phyloP scores from a whole-genome alignment of 1,140 invertebrate genomes.

The Prorops nasuta region DNA sequence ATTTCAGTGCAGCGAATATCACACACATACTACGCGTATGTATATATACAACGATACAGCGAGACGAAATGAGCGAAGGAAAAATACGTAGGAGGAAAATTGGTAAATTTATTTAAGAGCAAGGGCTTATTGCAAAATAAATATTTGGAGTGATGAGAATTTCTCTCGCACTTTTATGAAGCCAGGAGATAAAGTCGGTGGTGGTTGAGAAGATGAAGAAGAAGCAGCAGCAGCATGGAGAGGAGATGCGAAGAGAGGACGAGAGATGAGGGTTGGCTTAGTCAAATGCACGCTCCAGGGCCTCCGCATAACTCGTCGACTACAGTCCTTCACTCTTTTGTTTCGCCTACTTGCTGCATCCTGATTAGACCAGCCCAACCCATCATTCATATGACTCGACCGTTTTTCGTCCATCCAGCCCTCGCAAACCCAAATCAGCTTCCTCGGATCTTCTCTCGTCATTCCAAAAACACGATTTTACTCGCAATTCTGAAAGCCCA shows the following conservation, averaged over 20 bases:
- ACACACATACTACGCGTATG: background rate
- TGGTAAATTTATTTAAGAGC: background rate
- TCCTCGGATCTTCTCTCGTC: no score
- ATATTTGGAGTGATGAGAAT: no score
- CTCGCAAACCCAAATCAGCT: no score
- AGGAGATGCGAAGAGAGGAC: background rate
- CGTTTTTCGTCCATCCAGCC: no score
- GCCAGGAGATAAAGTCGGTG: background rate
- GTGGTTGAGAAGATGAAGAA: background rate
- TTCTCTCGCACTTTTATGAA: no score
- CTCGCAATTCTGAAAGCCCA: no score
- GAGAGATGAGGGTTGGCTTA: slow-evolving; percentile 17
- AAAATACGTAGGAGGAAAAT: background rate
- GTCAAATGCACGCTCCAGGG: slow-evolving; percentile 39
- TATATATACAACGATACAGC: background rate
- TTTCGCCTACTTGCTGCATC: slow-evolving; percentile 25
- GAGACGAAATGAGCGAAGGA: background rate
- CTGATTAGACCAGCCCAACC: no score
- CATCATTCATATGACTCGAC: no score
- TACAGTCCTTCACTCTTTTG: slow-evolving; percentile 32
- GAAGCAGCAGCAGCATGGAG: background rate
- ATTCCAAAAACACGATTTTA: no score
- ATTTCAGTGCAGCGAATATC: background rate
- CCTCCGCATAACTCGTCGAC: slow-evolving; percentile 38
- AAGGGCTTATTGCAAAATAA: no score